These are phyloP conservation scores for Luehdorfia chinensis DNA, from an alignment of 1,140 invertebrate genomes.

Conservation along the genomic window DNA sequence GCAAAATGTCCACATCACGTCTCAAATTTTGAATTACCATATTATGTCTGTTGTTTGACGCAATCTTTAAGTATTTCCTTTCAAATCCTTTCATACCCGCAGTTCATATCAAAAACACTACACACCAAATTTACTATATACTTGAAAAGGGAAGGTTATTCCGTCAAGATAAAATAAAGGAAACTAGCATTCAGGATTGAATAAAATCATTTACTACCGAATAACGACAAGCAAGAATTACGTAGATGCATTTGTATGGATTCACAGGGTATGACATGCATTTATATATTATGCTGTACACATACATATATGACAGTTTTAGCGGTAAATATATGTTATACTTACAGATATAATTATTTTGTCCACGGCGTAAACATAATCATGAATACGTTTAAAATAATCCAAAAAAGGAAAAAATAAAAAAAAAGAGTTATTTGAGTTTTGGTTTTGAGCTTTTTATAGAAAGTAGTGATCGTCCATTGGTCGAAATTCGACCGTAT, in stretches of 20 bases:
- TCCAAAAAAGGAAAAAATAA: too few relatives aligned
- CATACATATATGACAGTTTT: too few relatives aligned
- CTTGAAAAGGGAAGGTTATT: background rate
- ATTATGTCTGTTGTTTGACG: conserved; percentile 5
- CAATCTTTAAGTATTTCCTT: background rate
- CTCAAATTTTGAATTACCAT: conserved; percentile 4
- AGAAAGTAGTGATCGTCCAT: too few relatives aligned
- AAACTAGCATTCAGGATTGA: conserved; percentile 1
- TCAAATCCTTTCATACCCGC: conserved; percentile 9
- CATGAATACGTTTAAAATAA: too few relatives aligned
- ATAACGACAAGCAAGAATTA: conserved; percentile 3
- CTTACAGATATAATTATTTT: too few relatives aligned
- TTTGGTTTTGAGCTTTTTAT: too few relatives aligned
- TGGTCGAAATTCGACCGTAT: too few relatives aligned
- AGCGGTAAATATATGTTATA: too few relatives aligned
- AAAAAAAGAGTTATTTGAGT: too few relatives aligned
- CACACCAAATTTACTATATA: background rate
- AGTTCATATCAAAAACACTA: conserved; percentile 1
- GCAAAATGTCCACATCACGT: background rate
- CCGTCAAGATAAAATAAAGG: background rate
- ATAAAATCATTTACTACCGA: conserved; percentile 13
- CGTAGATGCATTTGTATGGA: conserved; percentile 11
- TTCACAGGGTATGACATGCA: conserved; percentile 9
- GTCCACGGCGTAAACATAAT: too few relatives aligned
- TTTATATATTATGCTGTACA: too few relatives aligned